A percentile compares a stretch with the other conserved stretches of the same genome.
These are phyloP conservation scores for Cacatua alba DNA, from an alignment of 2,113 vertebrate species.

Conservation along the genomic window DNA sequence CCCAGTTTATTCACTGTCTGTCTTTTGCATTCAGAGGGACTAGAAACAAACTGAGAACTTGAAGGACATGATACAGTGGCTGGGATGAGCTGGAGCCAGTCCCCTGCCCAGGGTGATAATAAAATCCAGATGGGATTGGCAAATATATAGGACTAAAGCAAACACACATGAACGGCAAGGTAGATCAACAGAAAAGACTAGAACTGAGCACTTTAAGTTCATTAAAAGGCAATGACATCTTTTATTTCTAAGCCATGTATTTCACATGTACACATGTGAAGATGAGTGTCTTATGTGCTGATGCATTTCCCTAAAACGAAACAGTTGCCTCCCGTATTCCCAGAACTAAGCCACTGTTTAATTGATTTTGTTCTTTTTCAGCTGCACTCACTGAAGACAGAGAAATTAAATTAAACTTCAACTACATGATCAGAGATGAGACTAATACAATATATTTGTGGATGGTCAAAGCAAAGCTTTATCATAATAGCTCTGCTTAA, in stretches of 20 bases:
- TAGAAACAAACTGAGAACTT: not conserved
- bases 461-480: not conserved
- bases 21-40: not conserved
- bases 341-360: not conserved
- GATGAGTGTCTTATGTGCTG: not conserved
- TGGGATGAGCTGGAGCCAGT: not conserved
- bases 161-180: not conserved
- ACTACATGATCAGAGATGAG: not conserved
- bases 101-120: not conserved
- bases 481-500: not conserved
- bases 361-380: conserved; percentile 31
- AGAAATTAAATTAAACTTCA: conserved; percentile 30
- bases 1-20: not conserved
- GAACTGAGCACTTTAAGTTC: not conserved
- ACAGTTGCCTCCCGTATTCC: not conserved
- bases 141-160: not conserved
- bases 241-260: not conserved
- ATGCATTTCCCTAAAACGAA: conserved; percentile 24
- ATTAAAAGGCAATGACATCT: not conserved
- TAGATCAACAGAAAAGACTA: not conserved
- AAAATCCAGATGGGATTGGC: not conserved
- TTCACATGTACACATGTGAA: not conserved
- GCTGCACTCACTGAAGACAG: not conserved
- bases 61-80: too few species aligned
- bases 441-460: not conserved